phyloP scores from a whole-genome alignment of 2,888 invertebrate species.

The Saturnia pavonia region DNA sequence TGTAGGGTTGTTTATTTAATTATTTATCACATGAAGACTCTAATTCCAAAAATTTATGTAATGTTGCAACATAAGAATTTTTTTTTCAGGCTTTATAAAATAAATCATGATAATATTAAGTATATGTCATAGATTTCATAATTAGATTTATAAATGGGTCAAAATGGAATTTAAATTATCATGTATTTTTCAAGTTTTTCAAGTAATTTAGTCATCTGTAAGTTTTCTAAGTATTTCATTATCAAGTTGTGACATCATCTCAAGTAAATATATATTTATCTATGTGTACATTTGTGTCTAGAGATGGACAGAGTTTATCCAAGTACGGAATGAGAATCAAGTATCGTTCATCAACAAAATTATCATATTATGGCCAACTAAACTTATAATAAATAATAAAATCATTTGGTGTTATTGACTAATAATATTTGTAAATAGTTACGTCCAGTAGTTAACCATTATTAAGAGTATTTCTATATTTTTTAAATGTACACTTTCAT shows the following conservation, averaged over 20 bases:
- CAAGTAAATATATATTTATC: background rate
- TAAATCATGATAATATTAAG: background rate
- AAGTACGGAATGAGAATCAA: background rate
- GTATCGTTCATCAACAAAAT: background rate
- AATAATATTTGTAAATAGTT: conserved; percentile 40
- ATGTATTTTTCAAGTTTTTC: background rate
- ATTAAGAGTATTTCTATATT: conserved; percentile 26
- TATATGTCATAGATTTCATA: background rate
- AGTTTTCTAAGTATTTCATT: background rate
- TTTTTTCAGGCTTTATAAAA: background rate
- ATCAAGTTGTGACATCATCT: background rate
- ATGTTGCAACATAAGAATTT: background rate
- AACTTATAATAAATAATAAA: background rate
- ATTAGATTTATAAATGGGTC: background rate
- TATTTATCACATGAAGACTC: too few species aligned
- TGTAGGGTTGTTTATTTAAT: background rate
- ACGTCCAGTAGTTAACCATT: conserved; percentile 52
- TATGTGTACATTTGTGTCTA: background rate
- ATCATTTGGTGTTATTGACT: conserved; percentile 24
- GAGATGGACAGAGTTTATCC: background rate
- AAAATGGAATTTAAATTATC: conserved; percentile 4
- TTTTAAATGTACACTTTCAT: conserved; percentile 31
- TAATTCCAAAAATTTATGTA: background rate
- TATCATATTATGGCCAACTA: background rate
- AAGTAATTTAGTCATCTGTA: background rate